These are phyloP conservation scores for Bubo blakistoni DNA, from an alignment of 2,113 vertebrate species.

Conservation along the genomic window DNA sequence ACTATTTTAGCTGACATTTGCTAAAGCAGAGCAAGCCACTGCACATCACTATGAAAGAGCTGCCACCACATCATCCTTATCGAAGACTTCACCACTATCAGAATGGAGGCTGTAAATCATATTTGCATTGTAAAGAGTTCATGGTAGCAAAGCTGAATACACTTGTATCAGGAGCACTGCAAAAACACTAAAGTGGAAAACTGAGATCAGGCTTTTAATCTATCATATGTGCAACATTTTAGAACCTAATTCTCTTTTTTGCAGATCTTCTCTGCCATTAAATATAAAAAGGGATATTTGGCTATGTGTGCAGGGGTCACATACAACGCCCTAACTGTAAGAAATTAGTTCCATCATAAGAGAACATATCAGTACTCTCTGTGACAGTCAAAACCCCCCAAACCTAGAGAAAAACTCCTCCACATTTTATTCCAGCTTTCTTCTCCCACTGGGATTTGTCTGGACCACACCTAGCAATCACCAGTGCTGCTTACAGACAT, in stretches of 20 bases:
- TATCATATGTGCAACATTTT: rapidly evolving
- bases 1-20: background rate
- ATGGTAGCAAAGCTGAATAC: background rate
- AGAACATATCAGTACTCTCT: background rate
- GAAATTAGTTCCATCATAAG: background rate
- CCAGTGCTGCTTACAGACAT: background rate
- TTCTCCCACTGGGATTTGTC: background rate
- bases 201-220: background rate
- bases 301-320: background rate
- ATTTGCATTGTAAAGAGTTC: background rate
- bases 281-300: background rate
- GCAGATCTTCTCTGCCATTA: background rate
- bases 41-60: background rate
- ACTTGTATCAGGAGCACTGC: background rate
- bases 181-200: background rate
- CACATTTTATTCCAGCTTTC: background rate
- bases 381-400: rapidly evolving
- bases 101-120: rapidly evolving
- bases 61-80: background rate
- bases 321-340: rapidly evolving
- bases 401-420: background rate
- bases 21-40: background rate
- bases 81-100: background rate
- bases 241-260: background rate
- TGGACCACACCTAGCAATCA: background rate